A percentile compares a stretch with the other conserved stretches of the same genome.
Evolutionary conservation across 2,113 vertebrate genomes (phyloP).

Genomic region (Cettia cetti): DNA sequence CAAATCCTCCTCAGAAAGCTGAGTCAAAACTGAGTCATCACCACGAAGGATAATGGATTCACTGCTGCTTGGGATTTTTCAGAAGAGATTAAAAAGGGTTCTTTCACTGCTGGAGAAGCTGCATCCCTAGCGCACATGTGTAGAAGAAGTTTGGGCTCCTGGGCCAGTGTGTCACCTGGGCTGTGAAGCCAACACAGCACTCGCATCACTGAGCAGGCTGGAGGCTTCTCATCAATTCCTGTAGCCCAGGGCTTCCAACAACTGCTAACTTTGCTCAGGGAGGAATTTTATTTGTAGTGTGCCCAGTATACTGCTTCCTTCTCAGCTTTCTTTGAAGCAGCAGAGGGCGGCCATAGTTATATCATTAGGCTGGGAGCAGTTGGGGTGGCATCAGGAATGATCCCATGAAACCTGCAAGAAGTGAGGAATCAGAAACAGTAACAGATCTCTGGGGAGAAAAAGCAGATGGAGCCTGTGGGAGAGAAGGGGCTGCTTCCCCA

Average conservation of each 20-base stretch:
- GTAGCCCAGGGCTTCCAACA: not conserved
- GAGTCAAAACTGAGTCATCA: not conserved
- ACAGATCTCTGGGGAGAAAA: not conserved
- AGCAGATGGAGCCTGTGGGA: rapidly evolving
- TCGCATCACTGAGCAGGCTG: rapidly evolving
- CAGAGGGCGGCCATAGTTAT: not conserved
- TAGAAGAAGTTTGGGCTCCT: not conserved
- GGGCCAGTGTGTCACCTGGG: not conserved
- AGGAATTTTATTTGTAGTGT: not conserved
- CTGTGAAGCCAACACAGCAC: not conserved
- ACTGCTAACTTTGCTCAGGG: not conserved
- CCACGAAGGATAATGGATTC: not conserved
- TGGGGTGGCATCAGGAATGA: not conserved
- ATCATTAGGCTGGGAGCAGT: rapidly evolving
- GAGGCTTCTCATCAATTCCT: not conserved
- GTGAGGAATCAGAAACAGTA: not conserved
- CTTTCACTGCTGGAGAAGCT: not conserved
- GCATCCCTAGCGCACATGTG: rapidly evolving
- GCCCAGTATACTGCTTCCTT: not conserved
- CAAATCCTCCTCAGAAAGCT: not conserved
- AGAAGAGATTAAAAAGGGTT: not conserved
- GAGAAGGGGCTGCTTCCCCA: not conserved
- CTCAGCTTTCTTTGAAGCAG: not conserved
- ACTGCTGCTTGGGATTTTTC: not conserved
- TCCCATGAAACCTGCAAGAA: not conserved